Conservation (phyloP, 2,888 invertebrate species). For the Polydrusus pterygomalis region DNA sequence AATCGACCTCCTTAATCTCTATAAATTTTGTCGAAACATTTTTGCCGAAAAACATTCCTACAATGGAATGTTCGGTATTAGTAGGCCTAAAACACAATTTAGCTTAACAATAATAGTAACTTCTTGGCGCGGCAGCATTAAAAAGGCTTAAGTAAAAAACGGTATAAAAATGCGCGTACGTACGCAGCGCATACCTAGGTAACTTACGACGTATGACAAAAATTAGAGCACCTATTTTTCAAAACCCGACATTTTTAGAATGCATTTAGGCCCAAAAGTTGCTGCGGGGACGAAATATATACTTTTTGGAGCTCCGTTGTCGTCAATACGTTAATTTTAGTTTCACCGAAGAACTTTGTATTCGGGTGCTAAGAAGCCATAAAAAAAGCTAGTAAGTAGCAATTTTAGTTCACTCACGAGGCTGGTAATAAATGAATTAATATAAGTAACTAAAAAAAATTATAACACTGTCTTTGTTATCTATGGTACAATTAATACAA, state of each 20-base stretch:
- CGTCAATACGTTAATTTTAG: too few species aligned
- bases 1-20: background rate
- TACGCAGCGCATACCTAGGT: background rate
- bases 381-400: too few species aligned
- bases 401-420: too few species aligned
- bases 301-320: background rate
- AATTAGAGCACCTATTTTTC: background rate
- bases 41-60: too few species aligned
- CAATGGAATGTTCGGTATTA: background rate
- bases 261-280: constrained; percentile 25
- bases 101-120: constrained; percentile 1
- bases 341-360: too few species aligned
- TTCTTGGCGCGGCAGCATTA: background rate
- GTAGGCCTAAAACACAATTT: background rate
- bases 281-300: background rate
- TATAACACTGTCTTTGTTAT: too few species aligned
- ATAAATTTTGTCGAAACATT: background rate
- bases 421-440: too few species aligned
- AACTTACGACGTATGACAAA: background rate
- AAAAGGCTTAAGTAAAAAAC: constrained; percentile 24
- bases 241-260: constrained; percentile 9
- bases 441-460: too few species aligned
- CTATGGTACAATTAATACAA: too few species aligned
- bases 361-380: too few species aligned
- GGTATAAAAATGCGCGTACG: constrained; percentile 33